Percentiles rank a stretch among this genome's conserved stretches.
Conservation (phyloP, 2,888 invertebrate species). For the Chrysolina americana region DNA sequence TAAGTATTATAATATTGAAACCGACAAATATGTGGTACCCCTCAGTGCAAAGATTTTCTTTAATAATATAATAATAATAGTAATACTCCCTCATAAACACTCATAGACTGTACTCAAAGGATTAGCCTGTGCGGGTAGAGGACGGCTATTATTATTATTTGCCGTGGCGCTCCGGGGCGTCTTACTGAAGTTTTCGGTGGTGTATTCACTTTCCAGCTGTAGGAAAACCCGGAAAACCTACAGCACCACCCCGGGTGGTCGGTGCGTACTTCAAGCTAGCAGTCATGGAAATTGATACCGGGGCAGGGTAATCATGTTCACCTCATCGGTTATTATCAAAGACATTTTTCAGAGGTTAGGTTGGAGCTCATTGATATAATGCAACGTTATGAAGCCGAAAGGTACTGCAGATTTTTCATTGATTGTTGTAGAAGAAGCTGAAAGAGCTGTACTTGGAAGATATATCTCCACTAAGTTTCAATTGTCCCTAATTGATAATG, state of each 20-base stretch:
- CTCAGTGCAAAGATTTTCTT: not conserved
- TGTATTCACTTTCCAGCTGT: too few species aligned
- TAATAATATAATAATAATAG: constrained; percentile 11
- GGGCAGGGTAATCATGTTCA: constrained; percentile 35
- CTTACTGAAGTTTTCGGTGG: too few species aligned
- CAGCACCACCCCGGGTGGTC: too few species aligned
- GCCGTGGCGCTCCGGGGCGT: too few species aligned
- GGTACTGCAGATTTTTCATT: constrained; percentile 24
- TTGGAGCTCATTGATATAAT: constrained; percentile 1
- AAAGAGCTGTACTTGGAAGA: constrained; percentile 12
- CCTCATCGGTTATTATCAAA: constrained; percentile 18
- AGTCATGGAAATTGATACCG: constrained; percentile 30
- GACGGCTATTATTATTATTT: too few species aligned
- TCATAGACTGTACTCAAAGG: too few species aligned
- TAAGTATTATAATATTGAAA: not conserved
- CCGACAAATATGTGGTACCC: not conserved
- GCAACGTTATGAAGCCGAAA: constrained; percentile 7
- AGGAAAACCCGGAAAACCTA: too few species aligned
- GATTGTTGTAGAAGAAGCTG: constrained; percentile 29
- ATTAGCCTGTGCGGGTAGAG: too few species aligned
- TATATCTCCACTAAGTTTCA: constrained; percentile 23
- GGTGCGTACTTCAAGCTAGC: too few species aligned
- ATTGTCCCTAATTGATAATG: constrained; percentile 14
- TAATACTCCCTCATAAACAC: too few species aligned
- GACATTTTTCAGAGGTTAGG: constrained; percentile 20